These are phyloP conservation scores for Aphodius granarius DNA, from an alignment of 2,888 invertebrate genomes.

Conservation along the genomic window DNA sequence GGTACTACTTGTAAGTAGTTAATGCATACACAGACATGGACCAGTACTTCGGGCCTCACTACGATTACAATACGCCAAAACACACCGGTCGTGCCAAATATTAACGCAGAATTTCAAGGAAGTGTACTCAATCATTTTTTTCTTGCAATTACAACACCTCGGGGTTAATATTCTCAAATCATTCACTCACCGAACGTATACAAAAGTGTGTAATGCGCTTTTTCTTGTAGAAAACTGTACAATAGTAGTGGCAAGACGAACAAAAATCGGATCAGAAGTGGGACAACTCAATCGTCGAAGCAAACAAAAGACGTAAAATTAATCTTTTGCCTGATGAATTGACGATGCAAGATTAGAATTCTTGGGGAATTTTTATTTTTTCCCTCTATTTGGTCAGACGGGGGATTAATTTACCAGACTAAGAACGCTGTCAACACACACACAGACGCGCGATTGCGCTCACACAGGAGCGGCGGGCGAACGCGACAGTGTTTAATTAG, in stretches of 20 bases:
- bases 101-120: neutral
- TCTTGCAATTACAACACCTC: neutral
- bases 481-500: slow-evolving; percentile 53
- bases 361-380: slow-evolving; percentile 21
- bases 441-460: neutral
- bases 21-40: neutral
- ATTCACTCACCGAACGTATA: too few species aligned
- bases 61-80: neutral
- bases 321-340: slow-evolving; percentile 10
- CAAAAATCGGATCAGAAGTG: neutral
- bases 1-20: slow-evolving; percentile 24
- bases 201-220: too few species aligned
- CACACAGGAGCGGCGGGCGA: slow-evolving; percentile 14
- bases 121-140: neutral
- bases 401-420: slow-evolving; percentile 27
- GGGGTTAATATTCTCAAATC: too few species aligned
- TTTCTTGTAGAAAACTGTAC: too few species aligned
- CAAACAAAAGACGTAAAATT: neutral
- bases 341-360: slow-evolving; percentile 19
- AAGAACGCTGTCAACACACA: slow-evolving; percentile 28
- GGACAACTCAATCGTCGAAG: neutral
- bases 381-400: slow-evolving; percentile 11
- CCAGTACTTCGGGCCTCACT: neutral
- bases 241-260: too few species aligned
- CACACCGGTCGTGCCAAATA: neutral